A percentile compares a stretch with the other conserved stretches of the same genome.
phyloP scores from a whole-genome alignment of 2,888 invertebrate species.

The Amphipoea oculea region DNA sequence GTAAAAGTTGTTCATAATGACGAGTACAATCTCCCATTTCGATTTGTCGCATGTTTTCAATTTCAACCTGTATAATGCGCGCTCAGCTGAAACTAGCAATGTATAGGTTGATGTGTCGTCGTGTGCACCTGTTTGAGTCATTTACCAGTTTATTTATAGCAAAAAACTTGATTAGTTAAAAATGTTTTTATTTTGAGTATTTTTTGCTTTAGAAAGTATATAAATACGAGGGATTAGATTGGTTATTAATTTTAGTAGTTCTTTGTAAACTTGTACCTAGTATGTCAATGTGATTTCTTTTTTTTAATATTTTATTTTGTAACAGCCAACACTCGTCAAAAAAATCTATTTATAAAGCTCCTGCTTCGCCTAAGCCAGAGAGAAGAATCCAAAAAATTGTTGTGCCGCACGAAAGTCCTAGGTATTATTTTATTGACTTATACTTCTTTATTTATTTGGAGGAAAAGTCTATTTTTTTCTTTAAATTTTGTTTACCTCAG shows the following conservation, averaged over 20 bases:
- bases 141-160: conserved; percentile 13
- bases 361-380: conserved; percentile 65
- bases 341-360: conserved; percentile 62
- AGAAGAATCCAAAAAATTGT: conserved; percentile 73
- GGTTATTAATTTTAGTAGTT: conserved; percentile 2
- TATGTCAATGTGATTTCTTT: conserved; percentile 12
- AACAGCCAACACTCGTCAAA: conserved; percentile 43
- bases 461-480: neutral
- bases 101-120: neutral
- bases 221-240: neutral
- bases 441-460: conserved; percentile 18
- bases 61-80: neutral
- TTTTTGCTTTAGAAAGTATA: conserved; percentile 28
- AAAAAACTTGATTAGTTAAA: neutral
- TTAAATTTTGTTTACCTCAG: neutral
- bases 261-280: neutral
- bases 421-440: conserved; percentile 69
- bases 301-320: conserved; percentile 48
- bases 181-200: neutral
- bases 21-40: too few relatives aligned
- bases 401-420: conserved; percentile 74
- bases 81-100: neutral
- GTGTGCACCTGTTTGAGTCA: neutral
- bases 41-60: too few relatives aligned
- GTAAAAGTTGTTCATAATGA: too few relatives aligned